Evolutionary conservation across 2,113 vertebrate genomes (phyloP), one percentile per base, ranked within the genome.

Genomic region (Conger conger): DNA sequence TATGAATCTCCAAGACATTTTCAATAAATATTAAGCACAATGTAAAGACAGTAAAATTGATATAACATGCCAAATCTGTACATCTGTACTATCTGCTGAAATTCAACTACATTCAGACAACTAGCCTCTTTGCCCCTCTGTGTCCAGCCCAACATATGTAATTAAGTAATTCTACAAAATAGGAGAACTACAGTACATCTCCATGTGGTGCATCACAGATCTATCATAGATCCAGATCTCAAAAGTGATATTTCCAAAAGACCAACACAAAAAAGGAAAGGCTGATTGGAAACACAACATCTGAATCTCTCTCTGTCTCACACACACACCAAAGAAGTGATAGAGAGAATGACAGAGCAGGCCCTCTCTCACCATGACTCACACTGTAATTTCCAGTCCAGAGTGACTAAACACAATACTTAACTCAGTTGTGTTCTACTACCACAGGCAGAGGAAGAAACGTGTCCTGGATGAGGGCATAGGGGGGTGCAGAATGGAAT

Each of bases 341-440:
- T 7, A 13, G 9, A 33, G 68, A 73, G 68, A 30, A 0, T n/a
- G 1, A 68, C 60, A 73, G 68, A 45, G 80, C 86, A 76, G 81
- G 79, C 82, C 77, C 37, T 23, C 60, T 82, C 88, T 89, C 54
- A 90, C 88, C 54, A 87, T 91, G 91, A 93, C 86, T 92, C 90
- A 89, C 80, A 77, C 86, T 88, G 86, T 86, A 88, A 90, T 87
- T 83, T 80, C 80, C 89, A 89, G 88, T 89, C 88, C 89, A 89
- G 90, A 86, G 68, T 84, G 80, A 86, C 84, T 63, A 86, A 89
- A 88, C 87, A 87, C 5, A 15, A 57, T 91, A 88, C 87, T 90
- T 84, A 84, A 79, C 85, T 87, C 80, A 53, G 68, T 9, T 13
- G n/a, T 33, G 9, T 27, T n/a, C 68, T 33, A 33, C 27, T 33